Percentiles rank a stretch among this genome's conserved stretches.
Evolutionary conservation across 2,113 vertebrate genomes (phyloP).

Genomic region (Corythaixoides concolor): DNA sequence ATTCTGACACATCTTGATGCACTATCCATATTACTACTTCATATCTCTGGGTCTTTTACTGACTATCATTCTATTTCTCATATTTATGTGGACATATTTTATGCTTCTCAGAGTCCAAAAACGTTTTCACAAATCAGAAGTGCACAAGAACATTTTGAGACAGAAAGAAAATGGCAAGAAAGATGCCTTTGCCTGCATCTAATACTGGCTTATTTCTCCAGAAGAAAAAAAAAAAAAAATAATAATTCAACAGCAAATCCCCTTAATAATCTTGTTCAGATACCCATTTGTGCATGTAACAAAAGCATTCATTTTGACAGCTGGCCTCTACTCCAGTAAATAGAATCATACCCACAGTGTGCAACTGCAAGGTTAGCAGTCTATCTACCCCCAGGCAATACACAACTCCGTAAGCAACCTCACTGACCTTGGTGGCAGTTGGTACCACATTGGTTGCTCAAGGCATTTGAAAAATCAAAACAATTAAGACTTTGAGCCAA

Average conservation of each 20-base stretch:
- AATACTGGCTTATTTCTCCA: not conserved
- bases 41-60: not conserved
- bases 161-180: not conserved
- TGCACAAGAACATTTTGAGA: not conserved
- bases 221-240: not conserved
- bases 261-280: not conserved
- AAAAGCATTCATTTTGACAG: not conserved
- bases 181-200: not conserved
- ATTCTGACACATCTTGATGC: not conserved
- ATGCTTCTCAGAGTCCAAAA: not conserved
- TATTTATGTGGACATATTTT: not conserved
- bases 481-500: not conserved
- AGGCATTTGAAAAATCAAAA: not conserved
- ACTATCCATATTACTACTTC: not conserved
- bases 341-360: not conserved
- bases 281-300: not conserved
- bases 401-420: rapidly evolving
- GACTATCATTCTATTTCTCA: not conserved
- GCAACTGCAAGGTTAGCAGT: not conserved
- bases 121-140: not conserved
- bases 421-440: not conserved
- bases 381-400: not conserved
- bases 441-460: too few relatives aligned
- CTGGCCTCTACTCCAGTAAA: not conserved
- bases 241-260: not conserved